Evolutionary conservation across 2,797 vertebrate genomes (phyloP), one percentile per base, ranked within the genome.

Genomic region (Orestias chungarensis): DNA sequence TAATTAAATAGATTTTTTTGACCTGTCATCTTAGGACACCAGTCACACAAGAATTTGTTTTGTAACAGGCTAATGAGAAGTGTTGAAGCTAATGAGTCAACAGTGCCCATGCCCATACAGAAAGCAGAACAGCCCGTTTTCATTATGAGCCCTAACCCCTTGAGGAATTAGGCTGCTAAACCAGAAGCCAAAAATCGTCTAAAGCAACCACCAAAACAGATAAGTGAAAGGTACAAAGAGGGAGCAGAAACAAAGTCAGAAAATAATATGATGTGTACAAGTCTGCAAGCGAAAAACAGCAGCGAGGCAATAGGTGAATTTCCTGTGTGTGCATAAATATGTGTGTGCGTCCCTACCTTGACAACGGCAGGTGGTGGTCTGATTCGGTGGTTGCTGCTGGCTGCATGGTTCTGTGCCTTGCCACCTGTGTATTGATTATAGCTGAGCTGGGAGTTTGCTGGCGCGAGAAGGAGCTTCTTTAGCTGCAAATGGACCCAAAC

Each of bases 401-500:
- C 96, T 94, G 96, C 96, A 97, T 99, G 96, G 95, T 97, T 96
- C 93, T 98, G 96, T 91, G 95, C 94, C 93, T 96, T 96, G 95
- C 96, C 95, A 95, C 96, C 96, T 93, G 96, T 96, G 96, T 98
- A 98, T 95, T 99, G 97, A 96, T 97, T 97, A 95, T 99, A 99
- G 96, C 96, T 97, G 94, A 99, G 95, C 94, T 99, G 97, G 94
- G 96, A 96, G 95, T 98, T 99, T 91, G 97, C 96, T 46, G 98
- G 98, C 84, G 98, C 97, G 96, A 99, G 93, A 93, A 99, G 95
- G 93, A 99, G 97, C 95, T 98, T 98, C 96, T 98, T 99, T 94
- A 99, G 95, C 98, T 99, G 94, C 85, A 54, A 88, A 87, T 69
- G 79, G 90, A 93, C 90, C 90, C 88, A 83, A 84, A 87, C 86